Evolutionary conservation across 2,797 vertebrate species (phyloP), one percentile per base, ranked within the genome.

Genomic region (Urocyon cinereoargenteus): DNA sequence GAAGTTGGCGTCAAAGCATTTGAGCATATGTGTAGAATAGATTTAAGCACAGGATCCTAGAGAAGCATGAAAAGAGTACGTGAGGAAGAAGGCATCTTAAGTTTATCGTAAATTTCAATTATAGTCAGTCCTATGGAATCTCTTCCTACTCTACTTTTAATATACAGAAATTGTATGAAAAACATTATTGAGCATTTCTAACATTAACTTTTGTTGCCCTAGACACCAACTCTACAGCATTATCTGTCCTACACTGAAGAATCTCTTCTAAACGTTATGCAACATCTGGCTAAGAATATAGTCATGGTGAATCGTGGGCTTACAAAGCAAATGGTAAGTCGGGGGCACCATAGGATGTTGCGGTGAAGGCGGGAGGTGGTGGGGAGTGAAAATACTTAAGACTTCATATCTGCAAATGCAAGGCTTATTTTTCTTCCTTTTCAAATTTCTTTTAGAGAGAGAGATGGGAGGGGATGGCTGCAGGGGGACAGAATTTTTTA

Each of bases 271-370:
- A 98, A 98, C 84, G 98, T 99, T 70, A 99, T 99, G 99, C 97
- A 98, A 28, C 99, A 99, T 90, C 98, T 99, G 14, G 99, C 99
- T 55, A 99, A 99, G 97, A 99, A 99, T n/a, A 79, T 99, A 11
- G 72, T 99, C 3, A 98, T 98, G 82, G 98, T 99, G 86, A 99
- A 99, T 3, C 89, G 98, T 0, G 98, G 99, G 0, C 97, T 97
- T 59, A 99, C 98, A 1, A 99, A 99, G 87, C 98, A 99, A n/a
- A 86, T 98, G 99, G 99, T 99, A 97, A 99, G 98, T 97, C 73
- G 36, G 11, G 19, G 3, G 24, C 15, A 45, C 22, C n/a, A 0
- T 14, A 77, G 34, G 51, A 68, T 89, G 40, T 26, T 53, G 31
- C 5, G 2, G n/a, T 36, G 14, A 59, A 78, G 4, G 16, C 2